Conservation (phyloP, 53 echinoderm and acorn worm species). For the Patiria pectinifera region DNA sequence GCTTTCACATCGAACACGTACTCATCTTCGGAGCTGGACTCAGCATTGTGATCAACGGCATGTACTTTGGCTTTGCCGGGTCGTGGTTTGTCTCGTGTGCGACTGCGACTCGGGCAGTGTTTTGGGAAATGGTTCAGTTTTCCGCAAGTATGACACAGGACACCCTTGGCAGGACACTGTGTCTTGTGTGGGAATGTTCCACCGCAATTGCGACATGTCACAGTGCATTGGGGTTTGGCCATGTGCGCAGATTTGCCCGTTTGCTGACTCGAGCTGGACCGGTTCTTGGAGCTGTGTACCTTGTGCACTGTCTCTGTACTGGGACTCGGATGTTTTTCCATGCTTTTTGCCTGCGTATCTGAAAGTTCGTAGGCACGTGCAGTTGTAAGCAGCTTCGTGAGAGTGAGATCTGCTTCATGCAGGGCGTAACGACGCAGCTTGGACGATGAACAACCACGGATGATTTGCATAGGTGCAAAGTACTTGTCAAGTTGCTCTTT, state of each 20-base stretch:
- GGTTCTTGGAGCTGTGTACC: no score
- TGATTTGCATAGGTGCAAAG: no score
- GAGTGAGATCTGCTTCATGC: slow-evolving; percentile 7
- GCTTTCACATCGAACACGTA: no score
- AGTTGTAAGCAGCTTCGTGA: slow-evolving; percentile 2
- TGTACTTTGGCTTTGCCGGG: neutral
- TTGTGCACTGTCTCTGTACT: no score
- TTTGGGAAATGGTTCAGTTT: slow-evolving; percentile 21
- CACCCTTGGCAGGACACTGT: slow-evolving; percentile 43
- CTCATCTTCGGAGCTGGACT: neutral
- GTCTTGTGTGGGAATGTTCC: slow-evolving; percentile 35
- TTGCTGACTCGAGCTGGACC: neutral
- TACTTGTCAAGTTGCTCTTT: slow-evolving; percentile 33
- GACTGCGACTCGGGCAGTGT: slow-evolving; percentile 4
- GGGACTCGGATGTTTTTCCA: neutral
- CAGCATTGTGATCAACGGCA: neutral
- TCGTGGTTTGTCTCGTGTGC: neutral
- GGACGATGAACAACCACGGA: neutral
- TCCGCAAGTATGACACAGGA: neutral
- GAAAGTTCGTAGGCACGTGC: slow-evolving; percentile 13
- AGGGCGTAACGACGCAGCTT: slow-evolving; percentile 18
- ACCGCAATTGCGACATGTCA: slow-evolving; percentile 45
- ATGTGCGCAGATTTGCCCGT: neutral
- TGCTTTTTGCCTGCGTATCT: neutral
- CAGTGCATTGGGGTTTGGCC: neutral